A percentile compares a stretch with the other conserved stretches of the same genome.
Conservation (phyloP, 2,888 invertebrate species). For the Hydrotaea diabolus region DNA sequence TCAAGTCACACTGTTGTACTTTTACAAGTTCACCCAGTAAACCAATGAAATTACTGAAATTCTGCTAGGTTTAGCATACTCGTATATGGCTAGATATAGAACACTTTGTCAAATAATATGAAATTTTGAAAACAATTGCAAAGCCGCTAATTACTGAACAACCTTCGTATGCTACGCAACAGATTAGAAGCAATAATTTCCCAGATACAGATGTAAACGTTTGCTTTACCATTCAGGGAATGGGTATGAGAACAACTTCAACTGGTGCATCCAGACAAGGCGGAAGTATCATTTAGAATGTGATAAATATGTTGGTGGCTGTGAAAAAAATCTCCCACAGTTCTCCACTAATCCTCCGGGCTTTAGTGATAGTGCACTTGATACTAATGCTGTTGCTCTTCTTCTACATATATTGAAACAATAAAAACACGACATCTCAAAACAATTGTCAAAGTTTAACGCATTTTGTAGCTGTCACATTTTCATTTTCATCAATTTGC, state of each 20-base stretch:
- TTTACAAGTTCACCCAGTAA: too few species aligned
- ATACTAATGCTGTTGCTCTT: not conserved
- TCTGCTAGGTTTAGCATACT: too few species aligned
- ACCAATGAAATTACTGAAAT: too few species aligned
- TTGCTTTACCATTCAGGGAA: not conserved
- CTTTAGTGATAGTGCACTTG: slow-evolving; percentile 3
- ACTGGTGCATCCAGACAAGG: not conserved
- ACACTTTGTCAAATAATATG: too few species aligned
- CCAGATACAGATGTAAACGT: slow-evolving; percentile 29
- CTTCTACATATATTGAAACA: not conserved
- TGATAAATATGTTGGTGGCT: not conserved
- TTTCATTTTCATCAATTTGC: slow-evolving; percentile 37
- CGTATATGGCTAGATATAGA: too few species aligned
- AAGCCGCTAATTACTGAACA: too few species aligned
- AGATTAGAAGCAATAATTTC: slow-evolving; percentile 62
- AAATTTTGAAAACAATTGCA: too few species aligned
- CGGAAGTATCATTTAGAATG: slow-evolving; percentile 27
- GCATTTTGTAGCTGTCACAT: slow-evolving; percentile 29
- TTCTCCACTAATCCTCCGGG: not conserved
- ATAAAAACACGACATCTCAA: slow-evolving; percentile 22
- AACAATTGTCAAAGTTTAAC: slow-evolving; percentile 20
- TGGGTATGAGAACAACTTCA: slow-evolving; percentile 25
- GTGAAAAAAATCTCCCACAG: slow-evolving; percentile 26
- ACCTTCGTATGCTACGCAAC: slow-evolving; percentile 49
- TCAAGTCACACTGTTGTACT: too few species aligned